Conservation (phyloP, 1,140 invertebrate genomes). For the Drosophila lowei region DNA sequence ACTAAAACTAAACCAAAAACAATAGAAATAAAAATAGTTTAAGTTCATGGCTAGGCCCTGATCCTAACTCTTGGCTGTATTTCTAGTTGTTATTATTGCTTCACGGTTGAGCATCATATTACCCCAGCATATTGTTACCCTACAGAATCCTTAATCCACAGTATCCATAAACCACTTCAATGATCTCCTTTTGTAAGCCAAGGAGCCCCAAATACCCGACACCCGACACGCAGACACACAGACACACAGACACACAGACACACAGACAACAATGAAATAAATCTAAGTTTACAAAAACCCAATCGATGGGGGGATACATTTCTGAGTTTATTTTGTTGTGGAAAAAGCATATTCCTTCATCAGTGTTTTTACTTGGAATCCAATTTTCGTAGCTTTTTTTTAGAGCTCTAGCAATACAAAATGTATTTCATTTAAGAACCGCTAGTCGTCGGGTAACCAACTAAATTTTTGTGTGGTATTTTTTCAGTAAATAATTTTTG, state of each 20-base stretch:
- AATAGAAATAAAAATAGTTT: constrained; percentile 5
- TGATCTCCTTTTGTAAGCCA: constrained; percentile 20
- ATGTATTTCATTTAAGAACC: too few species aligned
- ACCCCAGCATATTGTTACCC: constrained; percentile 18
- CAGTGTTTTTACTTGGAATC: too few species aligned
- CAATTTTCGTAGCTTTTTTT: too few species aligned
- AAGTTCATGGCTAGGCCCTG: constrained; percentile 28
- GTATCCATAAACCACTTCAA: constrained; percentile 2
- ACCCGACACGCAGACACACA: background rate
- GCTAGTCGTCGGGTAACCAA: too few species aligned
- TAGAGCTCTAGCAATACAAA: too few species aligned
- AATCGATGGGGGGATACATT: background rate
- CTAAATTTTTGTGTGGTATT: too few species aligned
- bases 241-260: constrained; percentile 8
- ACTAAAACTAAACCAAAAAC: background rate
- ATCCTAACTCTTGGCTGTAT: constrained; percentile 40
- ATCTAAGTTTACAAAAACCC: constrained; percentile 45
- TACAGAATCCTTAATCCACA: background rate
- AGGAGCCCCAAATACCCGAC: background rate
- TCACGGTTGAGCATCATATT: constrained; percentile 31
- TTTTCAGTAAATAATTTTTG: too few species aligned
- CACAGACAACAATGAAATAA: constrained; percentile 41
- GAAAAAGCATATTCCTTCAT: too few species aligned
- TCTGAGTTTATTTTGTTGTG: background rate
- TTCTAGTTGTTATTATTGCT: constrained; percentile 46